Base-by-base conservation (phyloP, 2,888 invertebrate genomes). In the Agrochola litura region DNA sequence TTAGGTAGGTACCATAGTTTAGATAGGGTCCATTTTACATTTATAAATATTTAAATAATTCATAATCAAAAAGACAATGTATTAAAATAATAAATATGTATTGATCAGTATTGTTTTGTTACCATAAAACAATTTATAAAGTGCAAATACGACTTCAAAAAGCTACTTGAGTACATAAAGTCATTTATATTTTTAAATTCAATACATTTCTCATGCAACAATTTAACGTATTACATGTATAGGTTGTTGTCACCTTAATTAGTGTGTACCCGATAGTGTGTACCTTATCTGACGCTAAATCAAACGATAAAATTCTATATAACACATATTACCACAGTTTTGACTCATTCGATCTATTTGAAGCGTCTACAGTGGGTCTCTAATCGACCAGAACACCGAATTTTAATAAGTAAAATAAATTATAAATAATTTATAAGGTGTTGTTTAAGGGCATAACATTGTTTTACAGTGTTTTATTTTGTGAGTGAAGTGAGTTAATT, bases 231-330 rank as follows among this genome's bases (percentile, higher is more conserved):
- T 73, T 64, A 30, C 81, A 56, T 14, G 6, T 25, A 1, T 14
- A 1, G 1, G 49, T n/a, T n/a, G 25, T 56, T n/a, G 14, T 10
- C 9, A 63, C 10, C 3, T 41, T 10, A 54, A 30, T 52, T 64
- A n/a, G 0, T 9, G 52, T 30, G 10, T 69, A n/a, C 16, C 56
- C 14, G 56, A 49, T 73, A 66, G 37, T 56, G 56, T 81, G 37
- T 19, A 56, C 41, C 30, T 76, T 79, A 79, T 54, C 52, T 22
- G 8, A 58, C 52, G n/a, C 14, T 14, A 54, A 41, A 30, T 43
- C 30, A 66, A 56, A 56, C 19, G 65, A 81, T 58, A 46, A 41
- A 58, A 54, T 61, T n/a, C 6, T 79, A 75, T 79, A 61, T 63
- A 79, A 54, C 19, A 76, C 19, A 43, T 30, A 25, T 56, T 49